phyloP scores from a whole-genome alignment of 1,140 invertebrate genomes.

The Drosophila teissieri region DNA sequence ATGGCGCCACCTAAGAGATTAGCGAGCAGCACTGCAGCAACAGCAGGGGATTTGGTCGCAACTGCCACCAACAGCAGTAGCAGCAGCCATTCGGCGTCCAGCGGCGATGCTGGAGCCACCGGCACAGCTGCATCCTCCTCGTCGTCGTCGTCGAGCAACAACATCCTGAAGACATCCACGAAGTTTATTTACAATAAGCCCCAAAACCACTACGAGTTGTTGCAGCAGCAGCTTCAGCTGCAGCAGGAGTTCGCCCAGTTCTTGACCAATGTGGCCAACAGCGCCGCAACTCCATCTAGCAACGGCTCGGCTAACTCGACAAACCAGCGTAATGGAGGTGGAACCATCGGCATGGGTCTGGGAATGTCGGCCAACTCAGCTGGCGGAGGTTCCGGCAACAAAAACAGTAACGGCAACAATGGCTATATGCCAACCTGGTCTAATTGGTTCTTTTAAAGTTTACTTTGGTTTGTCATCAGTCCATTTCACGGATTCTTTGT shows the following conservation, averaged over 20 bases:
- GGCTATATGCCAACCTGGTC: slow-evolving; percentile 69
- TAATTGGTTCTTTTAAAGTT: slow-evolving; percentile 76
- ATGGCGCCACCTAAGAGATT: slow-evolving; percentile 47
- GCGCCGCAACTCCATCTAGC: slow-evolving; percentile 37
- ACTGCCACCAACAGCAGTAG: slow-evolving; percentile 34
- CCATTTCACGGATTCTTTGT: slow-evolving; percentile 7
- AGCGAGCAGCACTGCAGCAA: slow-evolving; percentile 31
- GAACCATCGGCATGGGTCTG: slow-evolving; percentile 16
- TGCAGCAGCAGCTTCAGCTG: slow-evolving; percentile 78
- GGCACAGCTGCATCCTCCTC: slow-evolving; percentile 35
- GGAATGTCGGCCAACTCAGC: slow-evolving; percentile 18
- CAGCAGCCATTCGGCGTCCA: slow-evolving; percentile 29
- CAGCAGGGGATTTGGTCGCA: slow-evolving; percentile 16
- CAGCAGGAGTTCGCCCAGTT: slow-evolving; percentile 82
- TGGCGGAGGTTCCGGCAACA: slow-evolving; percentile 21
- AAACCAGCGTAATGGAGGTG: slow-evolving; percentile 27
- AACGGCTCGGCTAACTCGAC: slow-evolving; percentile 24
- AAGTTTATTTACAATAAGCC: slow-evolving; percentile 83
- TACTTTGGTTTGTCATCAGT: slow-evolving; percentile 9
- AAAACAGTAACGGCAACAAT: slow-evolving; percentile 41
- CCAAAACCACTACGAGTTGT: slow-evolving; percentile 76
- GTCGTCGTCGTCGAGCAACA: slow-evolving; percentile 39
- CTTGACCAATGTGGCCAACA: slow-evolving; percentile 77
- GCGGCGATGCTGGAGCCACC: slow-evolving; percentile 17
- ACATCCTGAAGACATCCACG: slow-evolving; percentile 73